Percentiles rank a stretch among this genome's conserved stretches.
Conservation (phyloP, 2,888 invertebrate genomes). For the Thereva unica region DNA sequence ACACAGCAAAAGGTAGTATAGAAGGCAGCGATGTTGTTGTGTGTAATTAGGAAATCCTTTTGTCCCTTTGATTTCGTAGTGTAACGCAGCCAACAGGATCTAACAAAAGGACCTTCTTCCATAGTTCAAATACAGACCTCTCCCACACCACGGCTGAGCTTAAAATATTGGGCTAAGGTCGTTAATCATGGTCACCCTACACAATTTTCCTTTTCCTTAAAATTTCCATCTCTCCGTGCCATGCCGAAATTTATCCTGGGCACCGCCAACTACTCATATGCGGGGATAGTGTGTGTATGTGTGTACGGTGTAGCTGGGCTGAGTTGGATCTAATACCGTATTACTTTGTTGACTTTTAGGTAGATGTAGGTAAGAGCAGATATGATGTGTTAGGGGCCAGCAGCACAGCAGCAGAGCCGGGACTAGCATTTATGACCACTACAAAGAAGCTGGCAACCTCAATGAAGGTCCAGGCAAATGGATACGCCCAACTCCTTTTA, state of each 20-base stretch:
- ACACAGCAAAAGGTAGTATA: background rate
- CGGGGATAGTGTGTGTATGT: background rate
- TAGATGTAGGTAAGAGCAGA: background rate
- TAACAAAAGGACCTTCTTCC: conserved; percentile 39
- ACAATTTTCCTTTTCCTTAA: conserved; percentile 41
- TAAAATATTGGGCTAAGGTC: conserved; percentile 44
- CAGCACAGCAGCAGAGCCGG: conserved; percentile 9
- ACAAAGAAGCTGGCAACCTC: conserved; percentile 33
- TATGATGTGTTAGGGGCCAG: conserved; percentile 34
- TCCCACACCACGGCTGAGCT: conserved; percentile 26
- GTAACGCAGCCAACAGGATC: conserved; percentile 7
- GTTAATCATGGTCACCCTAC: conserved; percentile 48
- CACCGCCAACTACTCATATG: conserved; percentile 26
- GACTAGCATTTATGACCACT: conserved; percentile 37
- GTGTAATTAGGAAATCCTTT: conserved; percentile 35
- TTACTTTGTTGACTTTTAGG: conserved; percentile 38
- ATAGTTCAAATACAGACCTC: conserved; percentile 34
- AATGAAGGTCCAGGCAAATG: conserved; percentile 38
- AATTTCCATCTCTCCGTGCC: conserved; percentile 33
- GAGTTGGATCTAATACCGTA: conserved; percentile 31
- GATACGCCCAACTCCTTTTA: conserved; percentile 40
- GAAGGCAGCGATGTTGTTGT: conserved; percentile 16
- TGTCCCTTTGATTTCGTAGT: conserved; percentile 32
- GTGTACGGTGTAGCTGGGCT: conserved; percentile 14
- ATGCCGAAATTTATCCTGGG: conserved; percentile 3